Conservation (phyloP, 1,140 invertebrate genomes). For the Meloidogyne chitwoodi region DNA sequence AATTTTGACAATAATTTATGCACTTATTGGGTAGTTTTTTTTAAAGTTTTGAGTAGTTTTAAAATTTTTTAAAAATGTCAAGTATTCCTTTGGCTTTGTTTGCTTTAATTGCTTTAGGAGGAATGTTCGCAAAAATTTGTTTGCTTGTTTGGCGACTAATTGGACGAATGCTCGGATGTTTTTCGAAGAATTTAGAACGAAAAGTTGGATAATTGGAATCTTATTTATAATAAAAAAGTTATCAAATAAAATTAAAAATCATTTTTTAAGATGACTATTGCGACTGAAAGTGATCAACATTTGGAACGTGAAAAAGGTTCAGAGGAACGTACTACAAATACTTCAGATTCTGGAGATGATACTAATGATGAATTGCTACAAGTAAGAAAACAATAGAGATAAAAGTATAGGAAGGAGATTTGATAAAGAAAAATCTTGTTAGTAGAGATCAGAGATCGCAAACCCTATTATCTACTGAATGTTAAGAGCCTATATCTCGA, state of each 20-base stretch:
- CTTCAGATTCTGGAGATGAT: conserved; percentile 32
- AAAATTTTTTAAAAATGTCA: conserved; percentile 62
- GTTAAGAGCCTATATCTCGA: too few relatives aligned
- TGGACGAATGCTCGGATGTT: conserved; percentile 32
- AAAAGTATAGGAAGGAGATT: not conserved
- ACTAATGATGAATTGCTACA: conserved; percentile 31
- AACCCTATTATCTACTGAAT: too few relatives aligned
- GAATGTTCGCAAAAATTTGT: conserved; percentile 40
- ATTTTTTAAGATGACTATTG: conserved; percentile 18
- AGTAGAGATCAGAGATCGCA: not conserved
- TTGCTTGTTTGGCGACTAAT: conserved; percentile 39
- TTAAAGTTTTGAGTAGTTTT: too few relatives aligned
- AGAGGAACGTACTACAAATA: not conserved
- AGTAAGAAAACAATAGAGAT: not conserved
- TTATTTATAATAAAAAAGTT: not conserved
- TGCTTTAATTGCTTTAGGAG: conserved; percentile 38
- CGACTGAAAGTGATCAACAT: conserved; percentile 15
- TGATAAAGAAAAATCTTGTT: too few relatives aligned
- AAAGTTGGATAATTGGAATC: conserved; percentile 27
- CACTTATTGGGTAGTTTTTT: conserved; percentile 56
- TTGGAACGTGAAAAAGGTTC: not conserved
- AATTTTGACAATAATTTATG: conserved; percentile 80
- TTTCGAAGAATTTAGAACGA: conserved; percentile 45
- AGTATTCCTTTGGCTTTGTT: conserved; percentile 64
- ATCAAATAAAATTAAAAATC: not conserved